phyloP scores from a whole-genome alignment of 2,888 invertebrate species.

The Aleiodes testaceus region DNA sequence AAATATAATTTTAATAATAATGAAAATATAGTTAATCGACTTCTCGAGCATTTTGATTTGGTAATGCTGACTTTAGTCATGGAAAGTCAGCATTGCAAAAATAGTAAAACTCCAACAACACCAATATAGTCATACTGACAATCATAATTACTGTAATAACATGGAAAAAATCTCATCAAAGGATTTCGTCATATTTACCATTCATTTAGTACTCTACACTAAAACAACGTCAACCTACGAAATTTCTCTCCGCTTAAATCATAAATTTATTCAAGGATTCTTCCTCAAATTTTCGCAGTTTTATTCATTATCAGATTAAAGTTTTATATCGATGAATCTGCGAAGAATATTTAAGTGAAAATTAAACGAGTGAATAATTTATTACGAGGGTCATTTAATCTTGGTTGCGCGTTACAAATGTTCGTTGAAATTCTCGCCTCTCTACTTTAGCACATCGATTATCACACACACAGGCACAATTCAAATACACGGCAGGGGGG shows the following conservation, averaged over 20 bases:
- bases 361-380: conserved; percentile 19
- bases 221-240: too few species aligned
- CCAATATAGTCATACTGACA: too few species aligned
- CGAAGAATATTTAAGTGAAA: conserved; percentile 41
- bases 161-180: too few species aligned
- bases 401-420: conserved; percentile 32
- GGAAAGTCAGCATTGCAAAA: too few species aligned
- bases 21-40: too few species aligned
- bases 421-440: conserved; percentile 16
- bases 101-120: too few species aligned
- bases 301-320: conserved; percentile 51
- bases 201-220: too few species aligned
- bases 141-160: too few species aligned
- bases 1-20: too few species aligned
- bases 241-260: not conserved
- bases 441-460: conserved; percentile 36
- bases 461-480: conserved; percentile 33
- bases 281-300: conserved; percentile 47
- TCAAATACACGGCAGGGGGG: conserved; percentile 26
- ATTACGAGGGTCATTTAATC: conserved; percentile 36
- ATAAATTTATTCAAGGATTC: conserved; percentile 10
- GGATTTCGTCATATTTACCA: too few species aligned
- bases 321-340: not conserved
- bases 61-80: too few species aligned
- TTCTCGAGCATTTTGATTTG: too few species aligned